Conservation (phyloP, 1,140 invertebrate species). For the Drosophila santomea region DNA sequence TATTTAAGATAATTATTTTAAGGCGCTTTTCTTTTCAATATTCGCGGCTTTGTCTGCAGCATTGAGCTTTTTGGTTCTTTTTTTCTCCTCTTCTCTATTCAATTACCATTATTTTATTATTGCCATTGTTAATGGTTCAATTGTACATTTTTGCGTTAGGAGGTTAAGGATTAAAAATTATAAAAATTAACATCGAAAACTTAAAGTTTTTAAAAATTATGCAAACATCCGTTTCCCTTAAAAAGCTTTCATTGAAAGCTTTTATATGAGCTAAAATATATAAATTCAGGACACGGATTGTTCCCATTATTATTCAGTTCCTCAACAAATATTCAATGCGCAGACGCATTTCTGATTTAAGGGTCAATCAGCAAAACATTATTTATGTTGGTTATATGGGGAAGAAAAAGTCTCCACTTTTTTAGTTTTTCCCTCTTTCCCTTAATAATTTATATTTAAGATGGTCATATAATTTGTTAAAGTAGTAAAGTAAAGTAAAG, state of each 20-base stretch:
- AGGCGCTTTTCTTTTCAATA: slow-evolving; percentile 55
- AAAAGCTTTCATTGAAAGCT: slow-evolving; percentile 19
- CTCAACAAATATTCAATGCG: background rate
- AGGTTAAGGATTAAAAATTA: slow-evolving; percentile 1
- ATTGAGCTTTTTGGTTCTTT: slow-evolving; percentile 7
- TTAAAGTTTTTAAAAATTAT: background rate
- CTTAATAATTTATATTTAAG: no score
- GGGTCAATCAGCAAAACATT: background rate
- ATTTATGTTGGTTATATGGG: slow-evolving; percentile 18
- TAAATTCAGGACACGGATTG: slow-evolving; percentile 4
- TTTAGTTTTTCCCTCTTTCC: no score
- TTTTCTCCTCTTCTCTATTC: slow-evolving; percentile 20
- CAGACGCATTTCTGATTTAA: slow-evolving; percentile 2
- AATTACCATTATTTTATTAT: slow-evolving; percentile 44
- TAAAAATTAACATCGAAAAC: background rate
- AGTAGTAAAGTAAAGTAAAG: no score
- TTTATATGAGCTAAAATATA: background rate
- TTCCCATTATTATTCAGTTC: slow-evolving; percentile 11
- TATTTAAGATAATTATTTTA: slow-evolving; percentile 68
- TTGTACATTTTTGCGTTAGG: slow-evolving; percentile 4
- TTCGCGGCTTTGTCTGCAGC: slow-evolving; percentile 22
- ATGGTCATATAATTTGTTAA: background rate
- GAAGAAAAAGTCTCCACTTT: slow-evolving; percentile 30
- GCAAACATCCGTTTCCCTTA: background rate
- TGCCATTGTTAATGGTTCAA: background rate